Evolutionary conservation across 2,113 vertebrate genomes (phyloP), one percentile per base, ranked within the genome.

Genomic region (Amphilophus citrinellus): DNA sequence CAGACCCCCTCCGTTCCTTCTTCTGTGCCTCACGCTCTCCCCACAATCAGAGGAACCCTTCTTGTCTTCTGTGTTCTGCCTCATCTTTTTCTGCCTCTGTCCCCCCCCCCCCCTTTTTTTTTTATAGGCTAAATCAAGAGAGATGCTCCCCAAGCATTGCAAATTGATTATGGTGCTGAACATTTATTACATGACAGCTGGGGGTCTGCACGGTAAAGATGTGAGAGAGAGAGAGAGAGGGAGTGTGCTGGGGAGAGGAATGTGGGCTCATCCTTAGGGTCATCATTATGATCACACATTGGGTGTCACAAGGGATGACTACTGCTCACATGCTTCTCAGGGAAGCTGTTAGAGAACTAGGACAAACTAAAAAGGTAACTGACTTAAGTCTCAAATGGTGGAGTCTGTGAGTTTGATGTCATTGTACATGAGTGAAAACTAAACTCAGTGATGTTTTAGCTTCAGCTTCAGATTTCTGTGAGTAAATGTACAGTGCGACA

Each of bases 101-200:
- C 35, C 77, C 14, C 24, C 8, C 37, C 1, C 6, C 14, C 27
- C 27, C 27, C 27, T 3, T 27, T 27, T 6, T 35, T 65, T 53
- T 91, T 93, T 92, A 92, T 76, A 81, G 89, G 85, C 90, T 88
- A 92, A 93, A 94, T 94, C 92, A 88, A 92, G 90, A 91, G 93
- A 94, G 92, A 96, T 96, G 94, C 93, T 94, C 91, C 88, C 87
- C 59, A 86, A 92, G 94, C 97, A 95, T 96, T 93, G 90, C 95
- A 94, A 96, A 97, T 96, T 95, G 95, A 97, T 96, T 96, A 95
- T 89, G 82, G 90, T 82, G 62, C 89, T 80, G 87, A 96, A 96
- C 95, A 96, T 96, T 95, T 96, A 96, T 96, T 96, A 96, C 93
- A 95, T 93, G 94, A 93, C 89, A 80, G 92, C 92, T 86, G 91